Base-by-base conservation (phyloP, 35 echinoderm and acorn worm species). In the Hemicentrotus pulcherrimus region DNA sequence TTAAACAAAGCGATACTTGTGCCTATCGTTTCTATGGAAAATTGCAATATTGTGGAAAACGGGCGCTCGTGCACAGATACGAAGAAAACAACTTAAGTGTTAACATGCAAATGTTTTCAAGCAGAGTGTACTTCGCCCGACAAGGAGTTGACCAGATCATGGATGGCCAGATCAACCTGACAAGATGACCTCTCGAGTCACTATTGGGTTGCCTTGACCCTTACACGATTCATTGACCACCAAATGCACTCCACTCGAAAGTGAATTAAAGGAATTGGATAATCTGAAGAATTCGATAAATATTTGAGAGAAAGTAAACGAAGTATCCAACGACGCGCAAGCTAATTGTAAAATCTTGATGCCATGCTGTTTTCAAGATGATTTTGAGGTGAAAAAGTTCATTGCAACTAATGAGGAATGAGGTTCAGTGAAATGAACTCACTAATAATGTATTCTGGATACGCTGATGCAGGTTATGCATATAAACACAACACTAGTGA, bases 231-330 rank as follows among this genome's bases (percentile, higher is more conserved):
- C 65, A 18, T n/a, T 78, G 65, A 78, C 65, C 65, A 78, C 19
- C 65, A 28, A 28, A n/a, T 7, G 65, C 28, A 28, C 6, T 78
- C 19, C 15, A 55, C 50, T 55, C 15, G 19, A 78, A 78, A 78
- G 22, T 78, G 65, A 78, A 78, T 78, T 78, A 78, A 78, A 78
- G 65, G 65, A 78, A 78, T 78, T n/a, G 65, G 65, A 78, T 78
- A 70, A 70, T 70, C 60, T 70, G 65, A 4, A 28, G 65, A 78
- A 78, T 55, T 78, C 22, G 65, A 78, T 78, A n/a, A 78, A 78
- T 78, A 78, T 78, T 78, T 78, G 65, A 78, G 18, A 78, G 65
- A 59, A 28, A 78, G 22, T 70, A 1, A 28, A 28, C 16, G 18
- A 70, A 22, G 65, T 28, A n/a, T 7, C 24, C 22, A n/a, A 28